Evolutionary conservation across 2,797 vertebrate species (phyloP), one percentile per base, ranked within the genome.

Genomic region (Sebastes hubbsi): DNA sequence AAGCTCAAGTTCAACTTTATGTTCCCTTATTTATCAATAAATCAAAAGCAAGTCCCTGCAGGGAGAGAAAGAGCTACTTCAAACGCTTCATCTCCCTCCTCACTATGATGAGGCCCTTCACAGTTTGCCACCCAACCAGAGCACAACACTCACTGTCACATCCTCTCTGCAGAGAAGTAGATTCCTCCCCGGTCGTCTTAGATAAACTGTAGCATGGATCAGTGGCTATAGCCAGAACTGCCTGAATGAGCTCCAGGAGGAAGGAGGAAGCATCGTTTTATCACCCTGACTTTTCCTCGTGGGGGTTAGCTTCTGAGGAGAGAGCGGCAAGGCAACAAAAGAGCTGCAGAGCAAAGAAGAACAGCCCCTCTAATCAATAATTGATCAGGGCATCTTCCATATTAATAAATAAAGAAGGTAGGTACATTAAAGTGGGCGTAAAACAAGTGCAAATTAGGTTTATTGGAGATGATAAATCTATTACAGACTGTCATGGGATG

Each of bases 311-410:
- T 76, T 77, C 61, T 56, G 60, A 83, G 29, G 52, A 72, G 24
- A 30, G 66, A 78, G 72, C 4, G 61, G 24, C 1, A 2, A 34
- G 73, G 79, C 71, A 87, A 81, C 69, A 72, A 78, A 81, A 81
- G 77, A 52, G 73, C 80, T 73, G 77, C 83, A 58, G 73, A 85
- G 84, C 54, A 60, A 74, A 77, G 72, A 70, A 66, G 69, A 83
- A 67, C 25, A 65, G 38, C 46, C 67, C 32, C 59, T 63, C 49
- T 38, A 20, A 87, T 94, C 84, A 90, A 95, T 91, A 90, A 92
- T 94, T 87, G 75, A 93, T 92, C 82, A 13, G 81, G 72, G 46
- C 71, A 80, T 90, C 87, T 86, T 86, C 70, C 24, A 72, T 85
- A 90, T 88, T 82, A 80, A 93, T 85, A 81, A 46, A 93, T 85